These are phyloP conservation scores for Hemicrepidius hirtus DNA, from an alignment of 2,888 invertebrate species.

Conservation along the genomic window DNA sequence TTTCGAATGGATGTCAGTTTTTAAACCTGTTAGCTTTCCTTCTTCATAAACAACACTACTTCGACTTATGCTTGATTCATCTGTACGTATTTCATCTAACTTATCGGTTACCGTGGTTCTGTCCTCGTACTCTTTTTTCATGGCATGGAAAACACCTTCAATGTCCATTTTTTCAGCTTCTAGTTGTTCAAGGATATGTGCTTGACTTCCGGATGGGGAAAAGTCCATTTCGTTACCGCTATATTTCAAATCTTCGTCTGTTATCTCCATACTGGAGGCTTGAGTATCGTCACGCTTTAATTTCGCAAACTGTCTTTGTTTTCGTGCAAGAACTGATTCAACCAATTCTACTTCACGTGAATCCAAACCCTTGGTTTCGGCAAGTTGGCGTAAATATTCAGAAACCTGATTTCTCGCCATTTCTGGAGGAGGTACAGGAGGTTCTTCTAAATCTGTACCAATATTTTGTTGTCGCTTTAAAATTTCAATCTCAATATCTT, in stretches of 20 bases:
- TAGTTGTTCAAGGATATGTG: constrained; percentile 68
- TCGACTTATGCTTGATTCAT: constrained; percentile 27
- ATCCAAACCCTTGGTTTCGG: constrained; percentile 72
- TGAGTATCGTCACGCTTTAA: constrained; percentile 72
- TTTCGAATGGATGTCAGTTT: constrained; percentile 62
- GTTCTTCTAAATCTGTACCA: constrained; percentile 47
- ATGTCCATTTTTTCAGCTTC: constrained; percentile 73
- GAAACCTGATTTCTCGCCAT: constrained; percentile 68
- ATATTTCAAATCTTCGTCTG: constrained; percentile 81
- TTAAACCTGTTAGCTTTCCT: constrained; percentile 61
- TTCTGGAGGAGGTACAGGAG: constrained; percentile 60
- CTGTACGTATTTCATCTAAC: constrained; percentile 62
- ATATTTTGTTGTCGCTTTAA: constrained; percentile 66
- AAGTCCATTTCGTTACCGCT: constrained; percentile 81
- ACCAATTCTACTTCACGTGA: constrained; percentile 72
- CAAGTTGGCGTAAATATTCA: constrained; percentile 70
- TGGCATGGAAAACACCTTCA: constrained; percentile 63
- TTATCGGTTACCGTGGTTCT: constrained; percentile 61
- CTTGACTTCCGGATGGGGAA: constrained; percentile 75
- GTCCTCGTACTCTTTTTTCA: constrained; percentile 61
- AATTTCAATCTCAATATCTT: constrained; percentile 75
- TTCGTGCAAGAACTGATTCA: constrained; percentile 73
- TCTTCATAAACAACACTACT: constrained; percentile 54
- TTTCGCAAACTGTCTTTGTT: constrained; percentile 70
- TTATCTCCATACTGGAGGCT: constrained; percentile 75